Evolutionary conservation across 1,140 invertebrate genomes (phyloP), one percentile per base, ranked within the genome.

Genomic region (Prorops nasuta): DNA sequence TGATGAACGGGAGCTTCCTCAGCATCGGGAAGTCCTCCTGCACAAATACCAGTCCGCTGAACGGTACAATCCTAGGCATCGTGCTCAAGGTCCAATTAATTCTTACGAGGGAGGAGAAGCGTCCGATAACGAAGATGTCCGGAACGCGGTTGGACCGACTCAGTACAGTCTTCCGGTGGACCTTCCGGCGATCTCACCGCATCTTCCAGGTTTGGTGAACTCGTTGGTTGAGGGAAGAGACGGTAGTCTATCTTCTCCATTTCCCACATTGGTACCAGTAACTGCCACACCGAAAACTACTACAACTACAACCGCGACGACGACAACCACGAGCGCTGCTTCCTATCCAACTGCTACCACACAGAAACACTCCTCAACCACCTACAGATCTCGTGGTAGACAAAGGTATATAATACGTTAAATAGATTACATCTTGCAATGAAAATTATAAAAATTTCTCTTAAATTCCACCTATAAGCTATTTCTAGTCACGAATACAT

Each of bases 121-220:
- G 3, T 3, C 38, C 17, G 58, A 57, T 1, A 16, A 16, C 34
- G 60, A 32, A 47, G 39, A 32, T 71, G 58, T 53, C 71, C 64
- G 24, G 54, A 60, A 44, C 45, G 18, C 43, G 8, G 47, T 66
- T 20, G 67, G 63, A n/a, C 64, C 72, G 0, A 62, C 67, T 0
- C 72, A 74, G 22, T 76, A 74, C 12, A 74, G 56, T 48, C 53
- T 77, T 21, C 72, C 77, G 1, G 63, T 70, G n/a, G 67, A 78
- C 56, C 60, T 83, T 14, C 81, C 81, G 0, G 67, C 78, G 0
- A 74, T 83, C 40, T 81, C 79, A 10, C 77, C 80, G 0, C 77
- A 81, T 44, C 66, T 84, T 21, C 80, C 82, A 8, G 80, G 81
- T 1, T 60, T 84, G 16, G 80, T 84, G 0, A 86, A 84, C 58